These are phyloP conservation scores for Acleris sparsana DNA, from an alignment of 2,888 invertebrate genomes.

Conservation along the genomic window DNA sequence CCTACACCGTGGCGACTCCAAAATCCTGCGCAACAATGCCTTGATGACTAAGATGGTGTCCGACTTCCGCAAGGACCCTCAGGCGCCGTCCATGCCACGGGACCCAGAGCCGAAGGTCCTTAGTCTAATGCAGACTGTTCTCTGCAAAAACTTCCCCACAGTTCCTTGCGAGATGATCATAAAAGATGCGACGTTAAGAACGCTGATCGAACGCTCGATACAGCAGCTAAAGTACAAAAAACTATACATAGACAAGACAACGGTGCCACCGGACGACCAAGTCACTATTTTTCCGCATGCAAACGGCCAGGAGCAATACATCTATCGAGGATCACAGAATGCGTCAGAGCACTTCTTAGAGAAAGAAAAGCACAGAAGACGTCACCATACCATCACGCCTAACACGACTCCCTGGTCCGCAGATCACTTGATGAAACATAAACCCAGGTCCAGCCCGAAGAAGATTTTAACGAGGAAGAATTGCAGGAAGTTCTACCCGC, in stretches of 20 bases:
- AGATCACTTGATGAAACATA: constrained; percentile 41
- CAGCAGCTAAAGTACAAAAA: constrained; percentile 67
- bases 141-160: constrained; percentile 69
- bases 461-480: constrained; percentile 60
- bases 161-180: constrained; percentile 69
- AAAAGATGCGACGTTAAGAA: constrained; percentile 57
- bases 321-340: constrained; percentile 56
- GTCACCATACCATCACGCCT: constrained; percentile 16
- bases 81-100: constrained; percentile 36
- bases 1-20: constrained; percentile 41
- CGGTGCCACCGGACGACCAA: constrained; percentile 47
- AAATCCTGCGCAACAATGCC: constrained; percentile 70
- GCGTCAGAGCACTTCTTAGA: constrained; percentile 40
- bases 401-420: constrained; percentile 19
- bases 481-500: constrained; percentile 71
- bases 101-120: constrained; percentile 43
- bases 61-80: constrained; percentile 58
- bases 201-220: constrained; percentile 66
- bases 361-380: constrained; percentile 22
- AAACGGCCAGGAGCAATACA: constrained; percentile 66
- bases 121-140: constrained; percentile 65
- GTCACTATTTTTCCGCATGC: constrained; percentile 59
- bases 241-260: constrained; percentile 52
- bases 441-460: constrained; percentile 44
- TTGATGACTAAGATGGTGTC: constrained; percentile 72